phyloP scores from a whole-genome alignment of 2,113 vertebrate genomes.

The Lipophrys pholis region DNA sequence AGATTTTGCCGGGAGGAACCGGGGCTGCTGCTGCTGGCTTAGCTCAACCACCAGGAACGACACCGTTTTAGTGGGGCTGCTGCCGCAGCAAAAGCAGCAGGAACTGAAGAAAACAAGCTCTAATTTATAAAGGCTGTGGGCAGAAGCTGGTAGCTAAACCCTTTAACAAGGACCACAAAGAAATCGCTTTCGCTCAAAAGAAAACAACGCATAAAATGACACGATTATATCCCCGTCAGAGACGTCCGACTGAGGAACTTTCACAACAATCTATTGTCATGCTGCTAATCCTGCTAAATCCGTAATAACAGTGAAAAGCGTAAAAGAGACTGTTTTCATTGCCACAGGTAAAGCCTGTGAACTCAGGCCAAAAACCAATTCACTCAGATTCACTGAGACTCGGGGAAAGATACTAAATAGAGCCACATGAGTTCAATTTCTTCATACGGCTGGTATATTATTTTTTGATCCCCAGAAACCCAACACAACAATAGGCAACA shows the following conservation, averaged over 20 bases:
- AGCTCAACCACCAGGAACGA: conserved; percentile 28
- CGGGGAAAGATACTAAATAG: conserved; percentile 14
- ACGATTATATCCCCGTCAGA: conserved; percentile 1
- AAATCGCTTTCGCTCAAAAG: conserved; percentile 26
- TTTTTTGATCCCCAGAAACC: conserved; percentile 18
- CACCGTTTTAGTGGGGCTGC: conserved; percentile 45
- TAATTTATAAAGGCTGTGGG: conserved; percentile 69
- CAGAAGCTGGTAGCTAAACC: conserved; percentile 37
- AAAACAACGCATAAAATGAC: neutral
- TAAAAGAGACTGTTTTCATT: neutral
- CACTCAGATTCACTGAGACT: neutral
- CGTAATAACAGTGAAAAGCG: neutral
- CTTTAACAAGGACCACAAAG: conserved; percentile 44
- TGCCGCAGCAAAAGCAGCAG: conserved; percentile 35
- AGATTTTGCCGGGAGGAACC: conserved; percentile 36
- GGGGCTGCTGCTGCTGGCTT: conserved; percentile 40
- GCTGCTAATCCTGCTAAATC: neutral
- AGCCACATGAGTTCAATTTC: conserved; percentile 34
- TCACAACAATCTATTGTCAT: neutral
- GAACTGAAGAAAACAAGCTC: conserved; percentile 12
- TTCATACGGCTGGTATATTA: conserved; percentile 13
- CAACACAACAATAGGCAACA: conserved; percentile 23
- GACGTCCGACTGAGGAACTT: neutral
- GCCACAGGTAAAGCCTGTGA: conserved; percentile 23
- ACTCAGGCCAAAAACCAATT: neutral